Percentiles rank a stretch among this genome's conserved stretches.
Evolutionary conservation across 92 coral and sea anemone species (phyloP).

Genomic region (Metridium senile): DNA sequence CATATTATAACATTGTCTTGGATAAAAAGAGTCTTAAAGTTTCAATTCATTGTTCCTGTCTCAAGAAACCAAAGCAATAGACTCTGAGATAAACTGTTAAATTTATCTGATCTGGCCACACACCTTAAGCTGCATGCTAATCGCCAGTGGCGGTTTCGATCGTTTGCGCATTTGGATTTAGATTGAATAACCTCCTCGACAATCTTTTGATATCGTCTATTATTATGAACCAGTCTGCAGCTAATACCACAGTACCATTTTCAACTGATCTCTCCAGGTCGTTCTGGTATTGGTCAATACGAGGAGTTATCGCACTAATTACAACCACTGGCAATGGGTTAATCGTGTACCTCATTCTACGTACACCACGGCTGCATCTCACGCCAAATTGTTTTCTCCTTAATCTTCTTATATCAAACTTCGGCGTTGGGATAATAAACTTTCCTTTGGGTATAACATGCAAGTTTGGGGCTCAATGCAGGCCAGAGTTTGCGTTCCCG

Average conservation of each 20-base stretch:
- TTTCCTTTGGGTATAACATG: conserved; percentile 41
- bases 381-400: conserved; percentile 51
- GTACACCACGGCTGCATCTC: conserved; percentile 31
- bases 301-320: conserved; percentile 29
- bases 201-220: no score
- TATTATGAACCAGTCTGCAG: neutral
- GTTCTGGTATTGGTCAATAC: conserved; percentile 41
- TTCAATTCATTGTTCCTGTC: no score
- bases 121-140: no score
- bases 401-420: conserved; percentile 42
- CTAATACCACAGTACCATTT: neutral
- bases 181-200: no score
- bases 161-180: no score
- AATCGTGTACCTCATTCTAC: conserved; percentile 32
- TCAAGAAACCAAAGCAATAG: no score
- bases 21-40: no score
- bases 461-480: neutral
- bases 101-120: no score
- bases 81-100: no score
- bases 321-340: conserved; percentile 46
- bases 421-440: conserved; percentile 38
- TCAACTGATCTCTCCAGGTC: neutral
- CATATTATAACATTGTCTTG: no score
- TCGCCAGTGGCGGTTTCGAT: no score
- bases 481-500: neutral